phyloP scores from a whole-genome alignment of 2,797 vertebrate genomes.

The Pipistrellus pipistrellus region DNA sequence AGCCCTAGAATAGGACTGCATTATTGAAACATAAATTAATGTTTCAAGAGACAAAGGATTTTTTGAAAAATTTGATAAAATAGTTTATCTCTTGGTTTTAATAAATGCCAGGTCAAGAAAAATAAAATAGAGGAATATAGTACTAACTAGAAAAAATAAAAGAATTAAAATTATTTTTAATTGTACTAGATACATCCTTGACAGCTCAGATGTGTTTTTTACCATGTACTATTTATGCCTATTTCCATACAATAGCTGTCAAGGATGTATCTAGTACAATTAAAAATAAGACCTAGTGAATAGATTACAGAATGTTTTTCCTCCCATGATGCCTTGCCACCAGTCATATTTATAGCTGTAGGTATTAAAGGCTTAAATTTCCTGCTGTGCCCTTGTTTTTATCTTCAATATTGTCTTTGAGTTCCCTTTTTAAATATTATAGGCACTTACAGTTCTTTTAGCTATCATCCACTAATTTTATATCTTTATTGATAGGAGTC shows the following conservation, averaged over 20 bases:
- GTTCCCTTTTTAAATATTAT: background rate
- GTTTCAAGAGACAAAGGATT: background rate
- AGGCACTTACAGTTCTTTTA: background rate
- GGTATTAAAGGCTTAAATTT: background rate
- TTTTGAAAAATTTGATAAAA: background rate
- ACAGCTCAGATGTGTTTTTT: background rate
- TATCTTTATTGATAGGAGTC: background rate
- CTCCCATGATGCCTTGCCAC: background rate
- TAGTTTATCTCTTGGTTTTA: background rate
- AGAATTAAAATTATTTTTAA: background rate
- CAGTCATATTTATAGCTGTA: background rate
- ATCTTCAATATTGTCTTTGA: background rate
- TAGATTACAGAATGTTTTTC: background rate
- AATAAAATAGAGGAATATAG: background rate
- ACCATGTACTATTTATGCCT: no score
- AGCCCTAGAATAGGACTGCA: slow-evolving; percentile 51
- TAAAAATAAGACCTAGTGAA: background rate
- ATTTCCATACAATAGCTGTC: no score
- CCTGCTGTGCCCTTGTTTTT: background rate
- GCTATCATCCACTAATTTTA: background rate
- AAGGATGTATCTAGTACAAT: no score
- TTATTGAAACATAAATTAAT: background rate
- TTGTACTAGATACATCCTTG: background rate
- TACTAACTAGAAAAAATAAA: background rate
- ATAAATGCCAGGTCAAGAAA: background rate